phyloP scores from a whole-genome alignment of 1,140 invertebrate species.

The Zaprionus lachaisei region DNA sequence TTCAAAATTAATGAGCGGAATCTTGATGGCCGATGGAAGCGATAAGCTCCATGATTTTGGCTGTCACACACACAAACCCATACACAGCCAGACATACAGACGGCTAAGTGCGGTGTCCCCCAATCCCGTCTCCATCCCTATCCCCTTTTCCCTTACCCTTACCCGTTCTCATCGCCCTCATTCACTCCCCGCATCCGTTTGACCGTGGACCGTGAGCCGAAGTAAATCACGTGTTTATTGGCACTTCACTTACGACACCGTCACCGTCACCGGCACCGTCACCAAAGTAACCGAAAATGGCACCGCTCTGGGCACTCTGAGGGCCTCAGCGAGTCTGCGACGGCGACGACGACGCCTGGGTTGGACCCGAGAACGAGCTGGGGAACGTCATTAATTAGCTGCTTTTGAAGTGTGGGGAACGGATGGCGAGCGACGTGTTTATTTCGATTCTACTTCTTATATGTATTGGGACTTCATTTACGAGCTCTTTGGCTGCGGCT shows the following conservation, averaged over 20 bases:
- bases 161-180: not conserved
- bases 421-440: constrained; percentile 75
- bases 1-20: constrained; percentile 84
- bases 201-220: constrained; percentile 52
- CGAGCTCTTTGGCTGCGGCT: constrained; percentile 63
- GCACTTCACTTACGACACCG: constrained; percentile 81
- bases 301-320: constrained; percentile 56
- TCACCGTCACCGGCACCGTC: constrained; percentile 65
- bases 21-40: constrained; percentile 83
- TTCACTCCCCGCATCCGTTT: constrained; percentile 41
- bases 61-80: constrained; percentile 49
- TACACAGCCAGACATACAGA: constrained; percentile 12
- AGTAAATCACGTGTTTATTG: constrained; percentile 81
- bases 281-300: constrained; percentile 77
- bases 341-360: constrained; percentile 24
- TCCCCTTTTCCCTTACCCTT: not conserved
- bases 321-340: constrained; percentile 28
- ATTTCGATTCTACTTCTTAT: constrained; percentile 64
- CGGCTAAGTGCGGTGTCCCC: constrained; percentile 44
- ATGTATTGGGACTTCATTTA: constrained; percentile 71
- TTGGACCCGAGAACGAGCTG: constrained; percentile 36
- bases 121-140: not conserved
- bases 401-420: constrained; percentile 73
- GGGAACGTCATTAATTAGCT: constrained; percentile 78
- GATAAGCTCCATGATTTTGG: constrained; percentile 79